Base-by-base conservation (phyloP, 2,113 vertebrate genomes). In the Ictalurus punctatus region DNA sequence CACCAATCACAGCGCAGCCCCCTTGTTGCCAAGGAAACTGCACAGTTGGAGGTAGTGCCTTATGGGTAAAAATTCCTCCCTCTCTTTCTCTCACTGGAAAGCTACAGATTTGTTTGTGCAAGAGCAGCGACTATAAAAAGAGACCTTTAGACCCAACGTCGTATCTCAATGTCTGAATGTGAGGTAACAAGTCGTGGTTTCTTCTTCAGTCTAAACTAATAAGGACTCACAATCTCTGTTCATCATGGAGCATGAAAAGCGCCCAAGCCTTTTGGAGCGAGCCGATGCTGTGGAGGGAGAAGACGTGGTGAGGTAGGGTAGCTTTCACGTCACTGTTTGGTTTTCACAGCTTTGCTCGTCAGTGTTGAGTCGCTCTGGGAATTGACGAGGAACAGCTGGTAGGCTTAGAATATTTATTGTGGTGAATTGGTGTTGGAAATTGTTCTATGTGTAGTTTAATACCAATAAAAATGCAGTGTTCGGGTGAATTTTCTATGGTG, bases 71-170 rank as follows among this genome's bases (percentile, higher is more conserved):
- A 85, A 85, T 17, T 80, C 73, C 83, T 83, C 44, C 27, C 86
- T 78, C 17, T 8, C 19, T 80, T 8, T 40, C 58, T 73, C 30
- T 79, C 25, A 65, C 58, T 65, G 74, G 85, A 81, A 37, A 71
- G 56, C 69, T 63, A 21, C 58, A 73, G n/a, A 34, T 19, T 6
- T 37, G 23, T 61, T 84, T 87, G 63, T 86, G 37, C 65, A 44
- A 25, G 85, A 58, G 0, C 9, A 14, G 58, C 52, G 13, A 92
- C 92, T 84, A 69, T 93, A 94, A 94, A 92, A 91, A 40, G 61
- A 88, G 93, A 96, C 94, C 95, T 96, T 95, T 95, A 91, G 90
- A 92, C 93, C 84, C 73, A n/a, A 81, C 37, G 9, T 85, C 19
- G 59, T 81, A 34, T 59, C 58, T 25, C 30, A 23, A n/a, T 25